Base-by-base conservation (phyloP, 2,797 vertebrate species). In the Xenentodon cancila region DNA sequence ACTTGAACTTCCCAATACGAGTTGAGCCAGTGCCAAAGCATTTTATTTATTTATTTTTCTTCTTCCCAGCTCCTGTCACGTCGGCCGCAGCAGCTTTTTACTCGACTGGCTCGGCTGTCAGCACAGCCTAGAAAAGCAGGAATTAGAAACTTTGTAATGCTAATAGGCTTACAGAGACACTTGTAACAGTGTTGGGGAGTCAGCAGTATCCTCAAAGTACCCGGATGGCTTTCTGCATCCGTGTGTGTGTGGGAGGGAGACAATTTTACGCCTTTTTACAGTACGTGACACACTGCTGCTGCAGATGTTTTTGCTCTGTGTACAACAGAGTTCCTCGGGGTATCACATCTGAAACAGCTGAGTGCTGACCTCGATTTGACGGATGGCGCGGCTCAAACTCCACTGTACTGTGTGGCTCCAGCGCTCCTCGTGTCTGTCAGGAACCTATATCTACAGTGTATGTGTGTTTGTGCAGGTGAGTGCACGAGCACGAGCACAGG, bases 251-350 rank as follows among this genome's bases (percentile, higher is more conserved):
- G 43, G 42, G 34, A 68, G 30, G n/a, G n/a, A n/a, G n/a, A n/a
- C n/a, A n/a, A n/a, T 64, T 44, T 64, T 45, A 42, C 69, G 62
- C 57, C 42, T 32, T 22, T 65, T 34, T 64, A 56, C 67, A 70
- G 67, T 68, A 67, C 67, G 55, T 60, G 77, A 68, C 80, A 68
- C 80, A 53, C 69, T 2, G 19, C 30, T 44, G 40, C 53, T 77
- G 79, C 84, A 87, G 80, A 87, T 87, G 83, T 75, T 87, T 83
- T 60, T 7, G 21, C 67, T 85, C 61, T 21, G 66, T 73, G 50
- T 64, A 73, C 20, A 15, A 65, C 68, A 53, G 51, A 66, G 45
- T 51, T 68, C 84, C 81, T 77, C 22, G 0, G 80, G 86, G 74
- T 70, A 55, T 15, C 73, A 57, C 62, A 56, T 79, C 71, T 72